Base-by-base conservation (phyloP, 2,797 vertebrate species). In the Acanthiza pusilla region DNA sequence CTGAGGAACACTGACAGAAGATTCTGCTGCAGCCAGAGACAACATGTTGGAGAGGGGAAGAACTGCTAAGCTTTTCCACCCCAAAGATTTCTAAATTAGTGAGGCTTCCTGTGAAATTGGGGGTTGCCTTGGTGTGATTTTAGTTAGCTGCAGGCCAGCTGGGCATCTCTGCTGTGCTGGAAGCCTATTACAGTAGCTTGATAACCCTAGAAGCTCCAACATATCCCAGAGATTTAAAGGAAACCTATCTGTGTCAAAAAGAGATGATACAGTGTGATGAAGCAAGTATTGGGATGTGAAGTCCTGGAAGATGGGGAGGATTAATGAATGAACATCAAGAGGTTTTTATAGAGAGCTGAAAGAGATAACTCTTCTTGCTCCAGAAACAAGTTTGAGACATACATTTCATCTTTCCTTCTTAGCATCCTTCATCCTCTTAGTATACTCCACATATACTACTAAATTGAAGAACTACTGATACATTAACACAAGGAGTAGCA, bases 201-300 rank as follows among this genome's bases (percentile, higher is more conserved):
- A 38, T 90, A 96, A 96, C 68, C 85, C 92, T 6, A 92, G 82
- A 61, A 77, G 63, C 53, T 96, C 42, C 75, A 93, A 68, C 61
- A 58, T 43, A 93, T 63, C 81, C 75, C 82, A 82, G 40, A 73
- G 57, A 65, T 95, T 91, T 96, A 95, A 92, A 78, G 67, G 38
- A 88, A 91, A 95, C 74, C 36, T 36, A 70, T 92, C 65, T 54
- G 36, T 90, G 89, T 77, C 85, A 92, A 70, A 92, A 70, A 78
- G n/a, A 76, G 27, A 81, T 63, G 87, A 93, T 58, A 68, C 65
- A 92, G 38, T 51, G 55, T 16, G 9, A 94, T 76, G 68, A 96
- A 89, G 51, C 34, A 86, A 72, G 51, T 90, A 83, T 4, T 48
- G 63, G 66, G 32, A 96, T 85, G 40, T 65, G 83, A 95, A 93